Base-by-base conservation (phyloP, 2,888 invertebrate genomes). In the Globia sparganii region DNA sequence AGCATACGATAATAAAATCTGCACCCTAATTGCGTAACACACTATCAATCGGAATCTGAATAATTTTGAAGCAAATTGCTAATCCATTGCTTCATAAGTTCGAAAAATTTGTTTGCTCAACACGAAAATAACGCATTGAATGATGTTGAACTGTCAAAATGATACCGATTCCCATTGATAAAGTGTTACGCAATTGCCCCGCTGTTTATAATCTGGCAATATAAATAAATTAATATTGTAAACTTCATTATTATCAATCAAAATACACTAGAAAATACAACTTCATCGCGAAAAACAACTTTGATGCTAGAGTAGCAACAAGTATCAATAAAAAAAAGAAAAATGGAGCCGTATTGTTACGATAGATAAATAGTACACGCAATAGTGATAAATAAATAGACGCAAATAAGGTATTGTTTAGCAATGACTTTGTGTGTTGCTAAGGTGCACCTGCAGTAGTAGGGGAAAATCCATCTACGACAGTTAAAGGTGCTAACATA, bases 401-500 rank as follows among this genome's bases (percentile, higher is more conserved):
- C 37, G 58, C 53, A 72, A 72, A 43, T 31, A 76, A 71, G 56
- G 31, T 76, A 67, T 58, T 71, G 66, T 73, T 83, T 40, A 67
- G 43, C 70, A 53, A 69, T 40, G 65, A 72, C 59, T 46, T 68
- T 53, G 34, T 67, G 21, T 28, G 58, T 61, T 49, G 43, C 61
- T 67, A 31, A 25, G 58, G 40, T 62, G 46, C 61, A 62, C 56
- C 67, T 53, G 31, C 37, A 34, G 40, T 49, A 18, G 18, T 69
- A 5, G 6, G 56, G 64, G 77, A 58, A 77, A 82, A 77, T 81
- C 53, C 34, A 69, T 0, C n/a, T 34, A 82, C 46, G 28, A n/a
- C 28, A 15, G 46, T 43, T 37, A 61, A 40, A 56, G 53, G 75
- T 53, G 28, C 59, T 62, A 65, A 79, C 83, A 65, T 40, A 9